Conservation (phyloP, 2,113 vertebrate genomes). For the Panthera tigris region DNA sequence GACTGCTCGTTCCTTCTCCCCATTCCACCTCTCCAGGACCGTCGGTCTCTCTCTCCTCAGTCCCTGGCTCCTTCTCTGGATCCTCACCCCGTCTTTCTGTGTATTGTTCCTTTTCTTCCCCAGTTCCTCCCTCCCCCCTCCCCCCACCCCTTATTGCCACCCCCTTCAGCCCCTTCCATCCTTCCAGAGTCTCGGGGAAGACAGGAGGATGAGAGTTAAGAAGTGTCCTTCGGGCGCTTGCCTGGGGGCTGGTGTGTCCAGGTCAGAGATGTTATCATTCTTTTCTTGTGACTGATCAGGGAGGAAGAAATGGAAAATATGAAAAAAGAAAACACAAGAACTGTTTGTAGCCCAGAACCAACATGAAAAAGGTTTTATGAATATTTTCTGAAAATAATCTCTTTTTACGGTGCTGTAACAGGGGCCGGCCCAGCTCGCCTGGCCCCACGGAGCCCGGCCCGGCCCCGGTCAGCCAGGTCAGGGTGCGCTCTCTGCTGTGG, state of each 20-base stretch:
- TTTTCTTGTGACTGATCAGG: background rate
- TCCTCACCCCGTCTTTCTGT: background rate
- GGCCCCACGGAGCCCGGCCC: background rate
- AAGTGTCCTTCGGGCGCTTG: background rate
- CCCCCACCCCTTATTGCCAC: fast-evolving
- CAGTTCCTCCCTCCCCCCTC: too few relatives aligned
- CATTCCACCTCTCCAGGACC: fast-evolving
- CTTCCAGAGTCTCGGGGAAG: slow-evolving; percentile 77
- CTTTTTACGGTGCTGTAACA: slow-evolving; percentile 34
- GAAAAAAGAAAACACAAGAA: background rate
- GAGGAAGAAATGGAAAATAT: slow-evolving; percentile 40
- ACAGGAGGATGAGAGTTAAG: slow-evolving; percentile 84
- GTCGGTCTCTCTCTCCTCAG: too few relatives aligned
- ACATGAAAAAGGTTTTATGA: slow-evolving; percentile 53
- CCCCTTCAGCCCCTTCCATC: background rate
- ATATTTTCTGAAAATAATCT: slow-evolving; percentile 63
- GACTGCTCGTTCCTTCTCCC: background rate
- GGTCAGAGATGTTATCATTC: slow-evolving; percentile 8
- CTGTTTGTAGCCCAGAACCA: background rate
- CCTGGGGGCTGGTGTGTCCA: slow-evolving; percentile 15
- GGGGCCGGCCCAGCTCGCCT: background rate
- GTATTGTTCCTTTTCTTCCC: background rate
- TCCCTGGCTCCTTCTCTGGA: background rate
- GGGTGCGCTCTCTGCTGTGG: background rate
- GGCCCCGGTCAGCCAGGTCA: background rate